These are phyloP conservation scores for Drosophila bunnanda DNA, from an alignment of 2,888 invertebrate species.

Conservation along the genomic window DNA sequence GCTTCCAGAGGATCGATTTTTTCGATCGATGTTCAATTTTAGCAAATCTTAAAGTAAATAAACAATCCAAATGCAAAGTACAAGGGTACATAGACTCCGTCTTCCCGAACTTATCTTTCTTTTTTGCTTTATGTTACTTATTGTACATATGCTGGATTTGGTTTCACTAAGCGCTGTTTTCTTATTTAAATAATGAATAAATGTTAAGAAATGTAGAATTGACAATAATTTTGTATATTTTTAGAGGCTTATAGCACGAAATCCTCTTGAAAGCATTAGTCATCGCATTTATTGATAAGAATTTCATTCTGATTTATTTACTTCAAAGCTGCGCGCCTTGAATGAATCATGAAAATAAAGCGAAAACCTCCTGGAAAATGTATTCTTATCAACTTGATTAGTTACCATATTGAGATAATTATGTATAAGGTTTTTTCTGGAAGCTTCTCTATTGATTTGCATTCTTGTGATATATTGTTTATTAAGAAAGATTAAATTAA, in stretches of 20 bases:
- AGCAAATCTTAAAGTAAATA: too few species aligned
- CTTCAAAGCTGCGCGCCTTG: background rate
- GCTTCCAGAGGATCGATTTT: background rate
- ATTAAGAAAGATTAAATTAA: too few species aligned
- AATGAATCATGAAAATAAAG: background rate
- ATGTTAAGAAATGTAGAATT: background rate
- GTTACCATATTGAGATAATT: background rate
- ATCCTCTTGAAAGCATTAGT: background rate
- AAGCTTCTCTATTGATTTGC: background rate
- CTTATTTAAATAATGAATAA: too few species aligned
- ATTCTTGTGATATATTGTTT: too few species aligned
- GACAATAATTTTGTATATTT: background rate
- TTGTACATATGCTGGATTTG: background rate
- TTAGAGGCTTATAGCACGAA: background rate
- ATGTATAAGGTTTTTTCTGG: background rate
- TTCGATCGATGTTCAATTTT: background rate
- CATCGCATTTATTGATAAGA: background rate
- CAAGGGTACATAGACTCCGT: background rate
- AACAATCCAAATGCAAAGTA: background rate
- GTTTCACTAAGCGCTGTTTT: too few species aligned
- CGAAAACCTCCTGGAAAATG: conserved; percentile 4
- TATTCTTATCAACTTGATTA: background rate
- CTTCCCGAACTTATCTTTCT: background rate
- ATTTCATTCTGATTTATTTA: background rate
- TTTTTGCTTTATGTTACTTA: background rate